These are phyloP conservation scores for Lasioglossum morio DNA, from an alignment of 2,888 invertebrate genomes.

Conservation along the genomic window DNA sequence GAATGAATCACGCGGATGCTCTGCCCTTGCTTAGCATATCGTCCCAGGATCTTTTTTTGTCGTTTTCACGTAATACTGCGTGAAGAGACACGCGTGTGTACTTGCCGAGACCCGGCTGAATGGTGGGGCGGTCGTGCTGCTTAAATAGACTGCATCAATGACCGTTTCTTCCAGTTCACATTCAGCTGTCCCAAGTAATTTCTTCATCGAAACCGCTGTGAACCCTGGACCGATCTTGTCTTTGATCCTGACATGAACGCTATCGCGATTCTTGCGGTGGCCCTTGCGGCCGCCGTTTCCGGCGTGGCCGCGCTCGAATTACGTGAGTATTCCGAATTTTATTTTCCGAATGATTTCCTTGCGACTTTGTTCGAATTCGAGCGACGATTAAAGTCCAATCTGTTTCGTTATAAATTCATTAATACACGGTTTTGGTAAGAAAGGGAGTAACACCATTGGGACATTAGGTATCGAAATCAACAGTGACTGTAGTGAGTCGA, in stretches of 20 bases:
- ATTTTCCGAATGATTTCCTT: too few species aligned
- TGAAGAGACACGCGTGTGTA: conserved; percentile 31
- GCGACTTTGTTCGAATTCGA: background rate
- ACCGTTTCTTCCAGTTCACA: conserved; percentile 75
- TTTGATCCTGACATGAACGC: conserved; percentile 27
- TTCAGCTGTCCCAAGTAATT: conserved; percentile 65
- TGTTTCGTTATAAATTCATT: background rate
- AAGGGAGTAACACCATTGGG: background rate
- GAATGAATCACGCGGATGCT: conserved; percentile 23
- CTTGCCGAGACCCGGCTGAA: background rate
- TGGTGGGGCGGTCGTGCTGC: conserved; percentile 71
- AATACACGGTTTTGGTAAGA: too few species aligned
- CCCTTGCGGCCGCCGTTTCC: conserved; percentile 25
- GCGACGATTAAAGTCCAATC: too few species aligned
- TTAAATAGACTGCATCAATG: conserved; percentile 79
- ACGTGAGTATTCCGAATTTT: conserved; percentile 64
- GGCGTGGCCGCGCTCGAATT: conserved; percentile 50
- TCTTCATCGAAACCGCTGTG: conserved; percentile 27
- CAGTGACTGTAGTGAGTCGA: background rate
- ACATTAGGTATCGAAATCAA: background rate
- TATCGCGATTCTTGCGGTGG: conserved; percentile 11
- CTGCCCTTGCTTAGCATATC: background rate
- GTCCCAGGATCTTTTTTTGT: background rate
- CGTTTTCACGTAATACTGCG: conserved; percentile 45
- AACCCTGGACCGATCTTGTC: background rate